Base-by-base conservation (phyloP, 2,113 vertebrate species). In the Gracilinanus agilis region DNA sequence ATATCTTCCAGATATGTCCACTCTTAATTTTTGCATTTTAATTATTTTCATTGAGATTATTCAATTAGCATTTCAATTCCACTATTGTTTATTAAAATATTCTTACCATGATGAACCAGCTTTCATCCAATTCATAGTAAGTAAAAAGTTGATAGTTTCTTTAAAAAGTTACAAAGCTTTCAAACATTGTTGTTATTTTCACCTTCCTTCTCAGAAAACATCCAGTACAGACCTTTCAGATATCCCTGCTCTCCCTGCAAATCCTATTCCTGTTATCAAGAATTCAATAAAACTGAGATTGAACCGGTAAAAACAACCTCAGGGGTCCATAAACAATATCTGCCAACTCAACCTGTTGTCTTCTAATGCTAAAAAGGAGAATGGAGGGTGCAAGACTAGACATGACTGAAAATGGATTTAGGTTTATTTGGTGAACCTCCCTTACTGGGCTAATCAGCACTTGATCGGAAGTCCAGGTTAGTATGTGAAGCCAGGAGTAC, bases 251-350 rank as follows among this genome's bases (percentile, higher is more conserved):
- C 98, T 99, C 95, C 98, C 98, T 94, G 98, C 98, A 98, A 98
- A 98, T 98, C 98, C 98, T 97, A 98, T 98, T 98, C 97, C 98
- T 95, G 98, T 98, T 98, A 98, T 98, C 97, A 99, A 99, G 98
- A 99, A 99, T 98, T 98, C 99, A 97, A 99, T 99, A 98, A 99
- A 99, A 98, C 98, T 99, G 96, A 98, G 98, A 96, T 98, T 99
- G 97, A 99, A 99, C 97, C 98, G 99, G 97, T 99, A 98, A 98
- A 98, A 98, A 94, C 93, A 96, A 98, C 97, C 97, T 97, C 97
- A 97, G 97, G 97, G 98, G 98, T 98, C 98, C 98, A 97, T 98
- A 98, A 97, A 98, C 98, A 97, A 49, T 98, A 97, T 98, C 98
- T 98, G 97, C 97, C 98, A 98, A 97, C 96, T 98, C 96, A 98